phyloP scores from a whole-genome alignment of 1,140 invertebrate genomes.

The Aphelenchoides avenae region DNA sequence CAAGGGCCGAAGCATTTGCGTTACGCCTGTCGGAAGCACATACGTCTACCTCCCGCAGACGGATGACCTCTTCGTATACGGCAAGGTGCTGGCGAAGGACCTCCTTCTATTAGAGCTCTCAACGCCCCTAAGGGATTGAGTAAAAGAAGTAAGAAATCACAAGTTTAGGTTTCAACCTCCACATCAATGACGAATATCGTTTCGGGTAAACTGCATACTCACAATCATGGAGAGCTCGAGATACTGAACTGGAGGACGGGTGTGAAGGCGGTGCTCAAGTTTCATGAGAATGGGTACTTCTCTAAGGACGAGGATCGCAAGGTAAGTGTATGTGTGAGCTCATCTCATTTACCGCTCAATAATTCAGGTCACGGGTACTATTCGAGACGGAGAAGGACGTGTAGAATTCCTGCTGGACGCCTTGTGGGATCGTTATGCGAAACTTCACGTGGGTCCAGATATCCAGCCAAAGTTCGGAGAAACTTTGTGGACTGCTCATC shows the following conservation, averaged over 20 bases:
- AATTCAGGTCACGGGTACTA: conserved; percentile 69
- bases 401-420: conserved; percentile 78
- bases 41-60: conserved; percentile 63
- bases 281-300: conserved; percentile 94
- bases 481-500: conserved; percentile 7
- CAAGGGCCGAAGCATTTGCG: conserved; percentile 60
- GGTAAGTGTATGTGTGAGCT: conserved; percentile 50
- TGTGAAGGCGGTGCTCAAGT: conserved; percentile 89
- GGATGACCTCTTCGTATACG: conserved; percentile 59
- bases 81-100: conserved; percentile 2
- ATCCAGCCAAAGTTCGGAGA: not conserved
- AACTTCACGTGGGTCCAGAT: not conserved
- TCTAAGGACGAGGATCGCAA: conserved; percentile 79
- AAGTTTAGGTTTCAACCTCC: not conserved
- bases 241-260: conserved; percentile 75
- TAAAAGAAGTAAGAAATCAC: not conserved
- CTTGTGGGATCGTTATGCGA: conserved; percentile 84
- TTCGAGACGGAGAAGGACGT: conserved; percentile 66
- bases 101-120: not conserved
- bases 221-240: conserved; percentile 97
- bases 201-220: conserved; percentile 95
- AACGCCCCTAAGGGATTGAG: not conserved
- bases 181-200: conserved; percentile 66
- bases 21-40: conserved; percentile 84
- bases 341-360: no score